phyloP scores from a whole-genome alignment of 2,888 invertebrate species.

The Meteorus cinctellus region DNA sequence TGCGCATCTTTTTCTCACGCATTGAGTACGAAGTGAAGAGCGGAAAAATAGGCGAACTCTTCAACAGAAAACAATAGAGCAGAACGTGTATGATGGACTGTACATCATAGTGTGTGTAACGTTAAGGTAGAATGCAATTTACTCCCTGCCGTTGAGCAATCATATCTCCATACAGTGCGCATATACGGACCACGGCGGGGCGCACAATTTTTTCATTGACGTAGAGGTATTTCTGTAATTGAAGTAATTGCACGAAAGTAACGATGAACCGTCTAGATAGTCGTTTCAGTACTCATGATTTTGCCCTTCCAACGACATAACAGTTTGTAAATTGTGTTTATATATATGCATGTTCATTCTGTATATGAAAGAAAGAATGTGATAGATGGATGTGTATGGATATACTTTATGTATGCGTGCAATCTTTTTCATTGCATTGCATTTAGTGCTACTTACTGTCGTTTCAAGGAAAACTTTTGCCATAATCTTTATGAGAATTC shows the following conservation, averaged over 20 bases:
- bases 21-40: background rate
- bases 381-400: background rate
- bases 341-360: background rate
- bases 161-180: constrained; percentile 46
- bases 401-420: background rate
- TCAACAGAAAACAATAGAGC: constrained; percentile 19
- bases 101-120: constrained; percentile 1
- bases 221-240: constrained; percentile 57
- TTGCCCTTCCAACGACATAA: constrained; percentile 16
- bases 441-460: background rate
- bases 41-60: constrained; percentile 10
- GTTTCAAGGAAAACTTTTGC: background rate
- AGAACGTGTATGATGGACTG: constrained; percentile 18
- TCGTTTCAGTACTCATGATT: constrained; percentile 39
- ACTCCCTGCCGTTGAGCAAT: constrained; percentile 48
- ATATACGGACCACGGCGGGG: constrained; percentile 30
- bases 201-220: constrained; percentile 52
- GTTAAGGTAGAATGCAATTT: constrained; percentile 50
- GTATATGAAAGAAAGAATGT: background rate
- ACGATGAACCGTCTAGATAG: constrained; percentile 52
- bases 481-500: constrained; percentile 14
- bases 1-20: background rate
- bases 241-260: constrained; percentile 60
- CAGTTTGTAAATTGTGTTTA: constrained; percentile 14
- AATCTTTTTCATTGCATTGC: background rate